Evolutionary conservation across 1,140 invertebrate genomes (phyloP), one percentile per base, ranked within the genome.

Genomic region (Protaetia brevitarsis): DNA sequence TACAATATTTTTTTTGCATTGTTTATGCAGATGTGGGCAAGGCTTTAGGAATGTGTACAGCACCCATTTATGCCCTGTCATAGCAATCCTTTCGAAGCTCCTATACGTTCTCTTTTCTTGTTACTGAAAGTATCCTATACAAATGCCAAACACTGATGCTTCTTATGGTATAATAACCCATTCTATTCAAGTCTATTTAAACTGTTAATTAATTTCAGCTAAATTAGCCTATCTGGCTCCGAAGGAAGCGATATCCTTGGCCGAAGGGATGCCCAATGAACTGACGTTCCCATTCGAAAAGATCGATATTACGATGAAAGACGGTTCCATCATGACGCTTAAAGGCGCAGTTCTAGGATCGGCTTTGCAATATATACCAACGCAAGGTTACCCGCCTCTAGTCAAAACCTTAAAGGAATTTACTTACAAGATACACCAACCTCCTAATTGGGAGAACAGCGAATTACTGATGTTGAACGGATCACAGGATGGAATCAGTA

Each of bases 211-310:
- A 66, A 68, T 79, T 79, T 4, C 76, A 90, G 89, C 87, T 19
- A 86, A 86, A 66, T 79, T 88, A 5, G 80, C 87, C 11, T 87
- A 88, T 68, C 82, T 84, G 31, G 83, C 86, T 41, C 84, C 87
- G 30, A 85, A 86, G 41, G 82, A 83, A 27, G 80, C 87, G 56
- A 86, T 93, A 10, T 90, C 89, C 1, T 78, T 93, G 65, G 90
- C 89, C 0, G 87, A 90, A 66, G 90, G 90, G 1, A 86, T 91
- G 83, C 90, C 91, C 1, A 92, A 92, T 71, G 86, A 89, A 63
- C 77, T 83, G 16, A 85, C 89, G 2, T 92, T 92, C 74, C 91
- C 91, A 0, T 90, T 91, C 73, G 79, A 83, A 66, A 83, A 84
- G 29, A 83, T 90, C 1, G 79, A 83, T n/a, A 72, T 92, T 3